Evolutionary conservation across 2,113 vertebrate genomes (phyloP), one percentile per base, ranked within the genome.

Genomic region (Prochilodus magdalenae): DNA sequence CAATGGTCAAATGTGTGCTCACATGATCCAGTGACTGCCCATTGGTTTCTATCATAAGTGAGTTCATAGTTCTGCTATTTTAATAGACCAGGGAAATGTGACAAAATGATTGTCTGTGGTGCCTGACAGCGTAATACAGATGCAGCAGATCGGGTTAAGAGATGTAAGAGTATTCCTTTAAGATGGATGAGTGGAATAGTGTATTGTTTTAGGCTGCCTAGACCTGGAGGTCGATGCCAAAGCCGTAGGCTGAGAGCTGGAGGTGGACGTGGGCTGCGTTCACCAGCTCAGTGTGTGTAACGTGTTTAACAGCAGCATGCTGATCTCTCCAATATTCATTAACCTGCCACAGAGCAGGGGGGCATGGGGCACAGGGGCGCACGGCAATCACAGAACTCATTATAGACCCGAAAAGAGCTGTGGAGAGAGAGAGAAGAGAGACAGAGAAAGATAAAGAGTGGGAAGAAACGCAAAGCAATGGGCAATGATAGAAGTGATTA

Each of bases 241-340:
- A 55, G 20, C 20, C 26, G 79, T 12, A 66, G 83, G 80, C 78
- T 69, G 81, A 76, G 73, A 69, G 80, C 72, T 53, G 30, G 53
- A 69, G 72, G 73, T 20, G 72, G 47, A 66, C 53, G 44, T 57
- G 75, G 47, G 75, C 44, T 40, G 24, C 57, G 78, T 72, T 81
- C 92, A 89, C 83, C 91, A 94, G 93, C 93, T 90, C 92, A 92
- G 93, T 94, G 94, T 95, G 95, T 95, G 73, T 80, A 94, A 95
- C 94, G 95, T 95, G 95, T 96, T 95, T 95, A 96, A 95, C 95
- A 96, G 94, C 93, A 93, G 93, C 95, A 94, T 94, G 94, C 94
- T 95, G 93, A 95, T 95, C 94, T 95, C 94, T 93, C 91, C 93
- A 94, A 95, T 95, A 95, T 94, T 95, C 94, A 95, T 96, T 96